Evolutionary conservation across 2,113 vertebrate genomes (phyloP).

Genomic region (Poeciliopsis retropinna): DNA sequence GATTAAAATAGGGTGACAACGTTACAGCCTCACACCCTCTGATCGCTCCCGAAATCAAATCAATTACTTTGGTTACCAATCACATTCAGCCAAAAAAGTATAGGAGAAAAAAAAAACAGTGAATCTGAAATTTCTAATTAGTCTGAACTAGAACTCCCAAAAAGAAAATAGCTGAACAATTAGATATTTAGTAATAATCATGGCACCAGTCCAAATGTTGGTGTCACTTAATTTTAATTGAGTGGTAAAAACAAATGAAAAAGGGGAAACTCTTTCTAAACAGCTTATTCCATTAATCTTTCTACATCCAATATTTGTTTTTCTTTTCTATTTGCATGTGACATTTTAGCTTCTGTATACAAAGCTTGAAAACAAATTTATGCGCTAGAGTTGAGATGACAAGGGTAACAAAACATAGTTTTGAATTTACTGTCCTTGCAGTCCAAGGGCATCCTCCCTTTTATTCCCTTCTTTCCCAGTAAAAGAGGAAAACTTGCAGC

Average conservation of each 20-base stretch:
- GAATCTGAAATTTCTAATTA: background rate
- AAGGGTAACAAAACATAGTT: slow-evolving; percentile 23
- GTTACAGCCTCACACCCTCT: too few relatives aligned
- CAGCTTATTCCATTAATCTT: background rate
- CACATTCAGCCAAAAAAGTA: too few relatives aligned
- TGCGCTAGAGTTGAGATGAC: slow-evolving; percentile 6
- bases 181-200: background rate
- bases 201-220: background rate
- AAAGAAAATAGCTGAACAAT: background rate
- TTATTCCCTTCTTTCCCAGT: slow-evolving; percentile 28
- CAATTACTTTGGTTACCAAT: too few relatives aligned
- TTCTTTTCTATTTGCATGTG: background rate
- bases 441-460: slow-evolving; percentile 25
- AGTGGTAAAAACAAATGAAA: background rate
- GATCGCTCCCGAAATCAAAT: too few relatives aligned
- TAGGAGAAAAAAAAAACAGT: background rate
- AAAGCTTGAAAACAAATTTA: background rate
- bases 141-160: too few relatives aligned
- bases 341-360: background rate
- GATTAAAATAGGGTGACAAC: too few relatives aligned
- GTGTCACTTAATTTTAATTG: background rate
- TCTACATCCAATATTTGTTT: background rate
- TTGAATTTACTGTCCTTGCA: slow-evolving; percentile 42
- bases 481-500: slow-evolving; percentile 6
- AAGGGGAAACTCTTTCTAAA: background rate